Conservation (phyloP, 1,140 invertebrate species). For the Zaprionus capensis region DNA sequence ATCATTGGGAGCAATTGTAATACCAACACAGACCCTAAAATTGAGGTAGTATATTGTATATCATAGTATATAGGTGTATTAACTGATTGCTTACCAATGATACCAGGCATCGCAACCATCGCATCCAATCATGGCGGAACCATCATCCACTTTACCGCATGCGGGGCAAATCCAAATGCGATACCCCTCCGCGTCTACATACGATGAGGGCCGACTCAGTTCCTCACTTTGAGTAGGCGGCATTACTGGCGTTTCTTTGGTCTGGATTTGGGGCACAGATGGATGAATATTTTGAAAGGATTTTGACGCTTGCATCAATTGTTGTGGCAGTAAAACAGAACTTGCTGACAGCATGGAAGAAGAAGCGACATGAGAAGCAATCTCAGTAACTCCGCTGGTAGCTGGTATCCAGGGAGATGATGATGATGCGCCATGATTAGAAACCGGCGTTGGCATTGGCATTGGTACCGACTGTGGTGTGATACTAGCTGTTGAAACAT, state of each 20-base stretch:
- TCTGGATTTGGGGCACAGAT: not conserved
- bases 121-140: slow-evolving; percentile 98
- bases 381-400: slow-evolving; percentile 6
- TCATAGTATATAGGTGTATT: no score
- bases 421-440: not conserved
- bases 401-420: slow-evolving; percentile 44
- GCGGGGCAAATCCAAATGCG: slow-evolving; percentile 98
- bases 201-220: slow-evolving; percentile 73
- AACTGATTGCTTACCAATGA: slow-evolving; percentile 90
- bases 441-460: not conserved
- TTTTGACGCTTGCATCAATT: slow-evolving; percentile 60
- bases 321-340: slow-evolving; percentile 76
- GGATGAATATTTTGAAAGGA: not conserved
- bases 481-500: slow-evolving; percentile 5
- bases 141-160: slow-evolving; percentile 97
- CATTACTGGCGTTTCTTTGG: not conserved
- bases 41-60: not conserved
- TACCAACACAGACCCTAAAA: slow-evolving; percentile 94
- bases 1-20: slow-evolving; percentile 94
- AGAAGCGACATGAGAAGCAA: slow-evolving; percentile 18
- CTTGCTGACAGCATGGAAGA: slow-evolving; percentile 70
- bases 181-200: slow-evolving; percentile 91
- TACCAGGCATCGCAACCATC: slow-evolving; percentile 99
- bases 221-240: slow-evolving; percentile 28
- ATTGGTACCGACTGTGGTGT: slow-evolving; percentile 7